Evolutionary conservation across 2,113 vertebrate genomes (phyloP), one percentile per base, ranked within the genome.

Genomic region (Lutjanus erythropterus): DNA sequence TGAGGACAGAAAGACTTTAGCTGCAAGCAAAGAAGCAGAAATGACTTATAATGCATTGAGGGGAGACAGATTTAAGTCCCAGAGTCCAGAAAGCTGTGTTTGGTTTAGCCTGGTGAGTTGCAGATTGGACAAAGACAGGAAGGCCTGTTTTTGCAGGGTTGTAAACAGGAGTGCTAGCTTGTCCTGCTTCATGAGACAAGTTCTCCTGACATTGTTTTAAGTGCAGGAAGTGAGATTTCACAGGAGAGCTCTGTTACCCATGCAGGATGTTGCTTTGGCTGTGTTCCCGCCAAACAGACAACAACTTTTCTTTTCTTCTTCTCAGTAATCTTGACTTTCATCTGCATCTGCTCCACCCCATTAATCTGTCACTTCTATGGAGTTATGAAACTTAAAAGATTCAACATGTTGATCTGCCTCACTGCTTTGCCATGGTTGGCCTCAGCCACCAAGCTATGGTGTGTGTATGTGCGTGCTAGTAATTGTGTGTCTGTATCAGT

Each of bases 51-150:
- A 79, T 70, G 52, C 71, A 53, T 75, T 70, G 25, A 73, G 6
- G 23, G 46, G 33, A 31, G 39, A 75, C 39, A 47, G 21, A 71
- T 52, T 23, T 19, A 25, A 66, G 31, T 74, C 41, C 35, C 60
- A 42, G 15, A 59, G 33, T 75, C 59, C 71, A 86, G 23, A 80
- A 80, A 64, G 47, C 68, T 61, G 35, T 70, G 46, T 84, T 77
- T 79, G 72, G 72, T 89, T 89, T 61, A 72, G 49, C 67, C 44
- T 41, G 25, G 29, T 76, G 35, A 12, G 73, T 59, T 23, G 29
- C 65, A 86, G 77, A 29, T 62, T 79, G 47, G 84, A 95, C 94
- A 95, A 94, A 92, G 69, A 85, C 93, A 91, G 94, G 94, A 95
- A 94, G 76, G 61, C 47, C 71, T 75, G 81, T 73, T 80, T n/a